These are phyloP conservation scores for Chrysocyon brachyurus DNA, from an alignment of 2,797 vertebrate genomes.

Conservation along the genomic window DNA sequence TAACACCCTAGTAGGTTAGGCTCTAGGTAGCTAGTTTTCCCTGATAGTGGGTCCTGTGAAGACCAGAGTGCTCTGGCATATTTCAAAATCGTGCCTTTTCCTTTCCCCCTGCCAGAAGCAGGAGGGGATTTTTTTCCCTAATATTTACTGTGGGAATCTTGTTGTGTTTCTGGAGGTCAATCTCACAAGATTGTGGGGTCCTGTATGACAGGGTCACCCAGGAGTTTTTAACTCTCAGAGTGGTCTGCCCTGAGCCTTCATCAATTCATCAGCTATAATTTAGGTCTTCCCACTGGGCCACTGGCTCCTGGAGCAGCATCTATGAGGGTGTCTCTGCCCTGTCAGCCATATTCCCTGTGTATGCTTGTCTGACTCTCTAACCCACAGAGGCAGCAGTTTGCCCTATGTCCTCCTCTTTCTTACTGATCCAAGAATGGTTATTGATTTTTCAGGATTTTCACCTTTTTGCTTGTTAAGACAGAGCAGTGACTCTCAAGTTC, in stretches of 20 bases:
- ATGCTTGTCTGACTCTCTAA: not conserved
- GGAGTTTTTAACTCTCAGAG: not conserved
- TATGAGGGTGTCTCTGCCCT: not conserved
- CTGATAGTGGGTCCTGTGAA: not conserved
- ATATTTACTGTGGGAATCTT: not conserved
- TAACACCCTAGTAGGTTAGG: not conserved
- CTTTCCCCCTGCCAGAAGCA: not conserved
- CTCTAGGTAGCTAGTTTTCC: not conserved
- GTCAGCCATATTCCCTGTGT: not conserved
- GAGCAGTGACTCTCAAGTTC: not conserved
- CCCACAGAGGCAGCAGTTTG: not conserved
- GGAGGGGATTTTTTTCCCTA: not conserved
- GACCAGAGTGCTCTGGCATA: not conserved
- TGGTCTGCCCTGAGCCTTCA: not conserved
- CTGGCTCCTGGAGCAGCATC: not conserved
- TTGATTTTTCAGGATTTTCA: not conserved
- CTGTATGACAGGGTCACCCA: not conserved
- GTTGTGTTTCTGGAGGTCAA: not conserved
- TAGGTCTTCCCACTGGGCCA: not conserved
- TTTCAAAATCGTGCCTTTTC: not conserved
- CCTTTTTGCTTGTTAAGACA: not conserved
- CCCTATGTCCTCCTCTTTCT: not conserved
- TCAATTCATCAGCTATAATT: not conserved
- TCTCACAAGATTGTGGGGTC: not conserved
- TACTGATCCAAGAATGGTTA: not conserved